Base-by-base conservation (phyloP, 23 tunicate species). In the Botrylloides violaceus region DNA sequence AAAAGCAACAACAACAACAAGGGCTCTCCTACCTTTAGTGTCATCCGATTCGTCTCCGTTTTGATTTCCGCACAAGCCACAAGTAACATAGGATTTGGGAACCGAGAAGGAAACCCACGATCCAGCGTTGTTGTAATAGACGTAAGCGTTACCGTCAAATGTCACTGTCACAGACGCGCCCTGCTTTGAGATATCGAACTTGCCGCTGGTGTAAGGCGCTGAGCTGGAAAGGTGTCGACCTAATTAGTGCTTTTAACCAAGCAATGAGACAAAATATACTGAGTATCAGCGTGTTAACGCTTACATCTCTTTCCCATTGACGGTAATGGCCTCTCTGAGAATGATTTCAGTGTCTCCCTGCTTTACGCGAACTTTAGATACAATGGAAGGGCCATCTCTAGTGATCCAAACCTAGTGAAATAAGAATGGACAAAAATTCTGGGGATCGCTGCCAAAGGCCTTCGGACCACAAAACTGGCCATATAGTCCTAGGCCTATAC, bases 61-160 rank as follows among this genome's bases (percentile, higher is more conserved):
- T 30, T 49, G 71, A 70, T 80, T 80, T 19, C 84, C 84, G 59
- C 84, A 80, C 34, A 80, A 18, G 38, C 84, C 84, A 31, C 84
- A 80, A 29, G 76, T 75, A 43, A 15, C 53, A 15, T 43, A 43
- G 15, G 53, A 43, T 7, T 43, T 43, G 53, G 53, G 53, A 9
- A 43, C 53, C 53, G 53, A 43, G 53, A 43, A 43, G 15, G 53
- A 9, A 15, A 43, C 53, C 53, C 9, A 7, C 12, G 15, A 15
- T 15, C 53, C 53, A 15, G 12, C 15, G 12, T 7, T 43, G 53
- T 43, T 15, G 15, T 43, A 43, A 43, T 43, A 9, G 53, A 43
- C 53, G 12, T 15, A 15, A 15, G 53, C 53, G 9, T 43, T 15
- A 7, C 53, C 12, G 53, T 43, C 53, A 43, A 7, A 43, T 9